Evolutionary conservation across 1,140 invertebrate genomes (phyloP), one percentile per base, ranked within the genome.

Genomic region (Trissolcus basalis): DNA sequence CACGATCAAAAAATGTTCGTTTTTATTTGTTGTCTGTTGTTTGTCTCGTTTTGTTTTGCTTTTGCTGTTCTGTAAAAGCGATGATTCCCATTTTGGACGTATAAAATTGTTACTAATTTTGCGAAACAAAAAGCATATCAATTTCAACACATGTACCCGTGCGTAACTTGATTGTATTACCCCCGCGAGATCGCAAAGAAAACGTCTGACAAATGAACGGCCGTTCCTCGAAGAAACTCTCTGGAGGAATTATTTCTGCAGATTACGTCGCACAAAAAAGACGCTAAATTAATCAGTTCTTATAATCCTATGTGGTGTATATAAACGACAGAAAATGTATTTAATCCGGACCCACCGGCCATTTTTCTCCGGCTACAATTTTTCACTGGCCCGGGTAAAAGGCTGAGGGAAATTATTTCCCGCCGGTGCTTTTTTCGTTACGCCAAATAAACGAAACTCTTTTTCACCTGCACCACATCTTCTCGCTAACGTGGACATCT

Each of bases 161-260:
- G 36, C 43, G 43, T 7, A 53, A 64, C 16, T 3, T 19, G 4
- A 54, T 33, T 72, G 32, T 13, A 35, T 43, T 43, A 48, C 9
- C 47, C 48, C n/a, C 60, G 9, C 16, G 45, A 58, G 47, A 32
- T 3, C 19, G 19, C 19, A 27, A 27, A 27, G 19, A 27, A 27
- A 27, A 69, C 33, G 45, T 49, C 39, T 27, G 33, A 41, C 65
- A 70, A 67, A 77, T 63, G 67, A 77, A 71, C 63, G 58, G 48
- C 54, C 51, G 49, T 67, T 50, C 48, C 61, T 68, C 58, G 45
- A 61, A 58, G 56, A 71, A 67, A 71, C 55, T 68, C 68, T 68
- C 74, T 63, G 16, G 68, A 72, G 68, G 67, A 77, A 77, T 77
- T 72, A 77, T 72, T 61, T 64, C 68, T 58, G 63, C 58, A 61